A percentile compares a stretch with the other conserved stretches of the same genome.
Evolutionary conservation across 2,888 invertebrate species (phyloP).

Genomic region (Dolichomitus sp.): DNA sequence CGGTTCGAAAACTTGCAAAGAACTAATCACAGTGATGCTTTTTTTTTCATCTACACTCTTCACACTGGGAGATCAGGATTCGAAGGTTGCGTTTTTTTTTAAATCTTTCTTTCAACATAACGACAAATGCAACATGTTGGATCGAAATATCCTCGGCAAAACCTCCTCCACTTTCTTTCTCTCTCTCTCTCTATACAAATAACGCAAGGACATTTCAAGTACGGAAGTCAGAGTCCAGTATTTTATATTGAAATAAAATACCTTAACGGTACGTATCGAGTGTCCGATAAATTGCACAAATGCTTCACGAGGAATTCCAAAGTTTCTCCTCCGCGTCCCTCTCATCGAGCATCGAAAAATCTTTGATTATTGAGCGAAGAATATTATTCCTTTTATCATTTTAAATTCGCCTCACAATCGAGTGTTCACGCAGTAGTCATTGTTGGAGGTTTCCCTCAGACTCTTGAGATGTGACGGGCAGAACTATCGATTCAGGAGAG

Average conservation of each 20-base stretch:
- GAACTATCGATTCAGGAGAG: constrained; percentile 18
- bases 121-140: constrained; percentile 37
- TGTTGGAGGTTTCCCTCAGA: neutral
- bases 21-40: constrained; percentile 68
- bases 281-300: constrained; percentile 43
- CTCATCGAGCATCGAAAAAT: neutral
- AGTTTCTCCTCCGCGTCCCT: neutral
- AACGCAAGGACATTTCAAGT: constrained; percentile 43
- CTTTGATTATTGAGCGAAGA: constrained; percentile 25
- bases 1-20: constrained; percentile 59
- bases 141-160: constrained; percentile 31
- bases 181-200: constrained; percentile 38
- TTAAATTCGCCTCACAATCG: constrained; percentile 2
- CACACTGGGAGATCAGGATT: constrained; percentile 33
- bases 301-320: constrained; percentile 21
- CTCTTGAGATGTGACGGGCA: neutral
- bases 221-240: constrained; percentile 41
- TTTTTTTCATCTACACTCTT: constrained; percentile 51
- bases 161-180: constrained; percentile 21
- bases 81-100: constrained; percentile 26
- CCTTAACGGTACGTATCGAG: constrained; percentile 23
- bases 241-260: constrained; percentile 34
- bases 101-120: constrained; percentile 25
- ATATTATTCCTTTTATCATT: neutral
- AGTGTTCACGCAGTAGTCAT: neutral